Evolutionary conservation across 2,113 vertebrate genomes (phyloP).

Genomic region (Euleptes europaea): DNA sequence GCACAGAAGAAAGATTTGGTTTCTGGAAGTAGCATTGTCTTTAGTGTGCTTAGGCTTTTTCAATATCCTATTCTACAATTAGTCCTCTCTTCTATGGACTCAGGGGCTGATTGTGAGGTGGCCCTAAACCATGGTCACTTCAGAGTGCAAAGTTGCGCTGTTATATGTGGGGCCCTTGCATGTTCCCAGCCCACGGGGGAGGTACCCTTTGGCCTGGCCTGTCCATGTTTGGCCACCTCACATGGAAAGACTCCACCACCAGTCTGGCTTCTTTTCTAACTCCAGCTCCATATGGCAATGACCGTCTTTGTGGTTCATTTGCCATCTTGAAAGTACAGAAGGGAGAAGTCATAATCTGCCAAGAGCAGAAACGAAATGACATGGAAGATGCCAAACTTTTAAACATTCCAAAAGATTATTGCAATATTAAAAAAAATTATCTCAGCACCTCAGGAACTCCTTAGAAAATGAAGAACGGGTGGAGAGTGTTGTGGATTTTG

Average conservation of each 20-base stretch:
- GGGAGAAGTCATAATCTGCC: not conserved
- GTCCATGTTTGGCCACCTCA: not conserved
- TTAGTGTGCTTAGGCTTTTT: slow-evolving; percentile 10
- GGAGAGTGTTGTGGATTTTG: slow-evolving; percentile 18
- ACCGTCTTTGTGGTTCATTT: slow-evolving; percentile 32
- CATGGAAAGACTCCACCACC: not conserved
- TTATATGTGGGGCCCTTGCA: not conserved
- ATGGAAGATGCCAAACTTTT: slow-evolving; percentile 61
- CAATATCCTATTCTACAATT: slow-evolving; percentile 18
- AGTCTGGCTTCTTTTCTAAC: slow-evolving; percentile 19
- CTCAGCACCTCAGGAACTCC: slow-evolving; percentile 28
- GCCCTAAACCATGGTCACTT: slow-evolving; percentile 4
- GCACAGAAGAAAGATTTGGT: slow-evolving; percentile 42
- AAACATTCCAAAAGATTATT: slow-evolving; percentile 69
- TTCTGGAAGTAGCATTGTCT: slow-evolving; percentile 21
- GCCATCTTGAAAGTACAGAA: not conserved
- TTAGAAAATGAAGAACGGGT: slow-evolving; percentile 34
- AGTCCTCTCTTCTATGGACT: not conserved
- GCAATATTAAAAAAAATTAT: slow-evolving; percentile 53
- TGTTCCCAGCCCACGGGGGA: not conserved
- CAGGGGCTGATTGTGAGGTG: slow-evolving; percentile 25
- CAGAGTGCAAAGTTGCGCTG: not conserved
- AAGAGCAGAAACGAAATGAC: slow-evolving; percentile 29
- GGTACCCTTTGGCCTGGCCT: not conserved
- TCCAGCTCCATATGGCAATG: not conserved